These are phyloP conservation scores for Malthinus seriepunctatus DNA, from an alignment of 2,888 invertebrate genomes.

Conservation along the genomic window DNA sequence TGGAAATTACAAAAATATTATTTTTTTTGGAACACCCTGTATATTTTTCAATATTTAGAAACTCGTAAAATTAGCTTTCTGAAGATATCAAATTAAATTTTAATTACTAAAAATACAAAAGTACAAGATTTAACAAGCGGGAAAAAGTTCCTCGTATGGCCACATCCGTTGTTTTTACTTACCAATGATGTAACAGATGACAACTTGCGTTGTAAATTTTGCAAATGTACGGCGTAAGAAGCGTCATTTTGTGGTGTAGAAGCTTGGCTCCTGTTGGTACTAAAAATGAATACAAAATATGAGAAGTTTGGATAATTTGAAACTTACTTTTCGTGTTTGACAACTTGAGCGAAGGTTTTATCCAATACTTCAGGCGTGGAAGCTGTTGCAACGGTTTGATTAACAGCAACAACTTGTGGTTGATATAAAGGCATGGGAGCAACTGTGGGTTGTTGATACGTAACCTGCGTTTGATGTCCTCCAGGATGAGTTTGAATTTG, in stretches of 20 bases:
- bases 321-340: constrained; percentile 14
- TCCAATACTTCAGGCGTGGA: constrained; percentile 12
- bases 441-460: constrained; percentile 4
- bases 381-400: constrained; percentile 10
- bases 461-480: neutral
- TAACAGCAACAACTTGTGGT: constrained; percentile 11
- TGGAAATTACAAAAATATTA: no score
- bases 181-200: constrained; percentile 61
- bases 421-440: constrained; percentile 19
- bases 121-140: no score
- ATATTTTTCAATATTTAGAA: no score
- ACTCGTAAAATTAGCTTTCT: neutral
- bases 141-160: no score
- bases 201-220: constrained; percentile 71
- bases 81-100: no score
- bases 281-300: constrained; percentile 1
- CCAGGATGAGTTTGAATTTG: neutral
- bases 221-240: constrained; percentile 69
- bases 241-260: constrained; percentile 69
- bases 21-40: no score
- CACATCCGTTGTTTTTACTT: no score
- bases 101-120: no score
- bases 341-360: constrained; percentile 6
- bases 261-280: constrained; percentile 39
- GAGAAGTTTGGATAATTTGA: neutral